phyloP scores from a whole-genome alignment of 2,888 invertebrate species.

The Habroteleia sp. region DNA sequence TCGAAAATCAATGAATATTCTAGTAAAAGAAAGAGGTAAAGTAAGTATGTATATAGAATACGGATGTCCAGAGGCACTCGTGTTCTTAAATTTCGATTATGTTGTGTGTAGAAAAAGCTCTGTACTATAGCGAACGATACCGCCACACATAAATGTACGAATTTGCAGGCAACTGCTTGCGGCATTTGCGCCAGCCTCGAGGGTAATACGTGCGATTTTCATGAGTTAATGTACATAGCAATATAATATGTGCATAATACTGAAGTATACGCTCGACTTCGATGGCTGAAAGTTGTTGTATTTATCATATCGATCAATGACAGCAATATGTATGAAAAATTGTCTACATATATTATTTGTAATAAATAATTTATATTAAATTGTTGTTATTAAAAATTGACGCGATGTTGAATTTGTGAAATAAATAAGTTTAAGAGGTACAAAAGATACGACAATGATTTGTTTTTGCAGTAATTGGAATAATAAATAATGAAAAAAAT shows the following conservation, averaged over 20 bases:
- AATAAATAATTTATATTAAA: too few relatives aligned
- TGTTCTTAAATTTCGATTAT: constrained; percentile 45
- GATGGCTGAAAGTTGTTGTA: constrained; percentile 34
- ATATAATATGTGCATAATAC: constrained; percentile 55
- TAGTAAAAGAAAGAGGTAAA: neutral
- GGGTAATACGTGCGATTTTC: constrained; percentile 53
- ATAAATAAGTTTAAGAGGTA: too few relatives aligned
- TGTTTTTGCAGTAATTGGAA: too few relatives aligned
- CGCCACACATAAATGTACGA: constrained; percentile 34
- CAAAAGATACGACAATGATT: too few relatives aligned
- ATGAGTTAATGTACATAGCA: constrained; percentile 54
- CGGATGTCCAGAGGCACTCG: constrained; percentile 22
- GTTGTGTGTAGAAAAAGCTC: constrained; percentile 24
- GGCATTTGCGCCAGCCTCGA: constrained; percentile 26
- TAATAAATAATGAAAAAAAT: too few relatives aligned
- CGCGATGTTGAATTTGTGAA: too few relatives aligned
- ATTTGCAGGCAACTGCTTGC: constrained; percentile 45
- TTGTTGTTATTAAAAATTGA: too few relatives aligned
- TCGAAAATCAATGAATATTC: constrained; percentile 2
- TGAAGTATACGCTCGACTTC: constrained; percentile 39
- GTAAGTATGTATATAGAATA: neutral
- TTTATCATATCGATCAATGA: constrained; percentile 36
- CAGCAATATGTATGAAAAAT: constrained; percentile 19
- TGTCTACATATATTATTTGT: too few relatives aligned
- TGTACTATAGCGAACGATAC: constrained; percentile 8